phyloP scores from a whole-genome alignment of 1,140 invertebrate species.

The Drosophila prosaltans region DNA sequence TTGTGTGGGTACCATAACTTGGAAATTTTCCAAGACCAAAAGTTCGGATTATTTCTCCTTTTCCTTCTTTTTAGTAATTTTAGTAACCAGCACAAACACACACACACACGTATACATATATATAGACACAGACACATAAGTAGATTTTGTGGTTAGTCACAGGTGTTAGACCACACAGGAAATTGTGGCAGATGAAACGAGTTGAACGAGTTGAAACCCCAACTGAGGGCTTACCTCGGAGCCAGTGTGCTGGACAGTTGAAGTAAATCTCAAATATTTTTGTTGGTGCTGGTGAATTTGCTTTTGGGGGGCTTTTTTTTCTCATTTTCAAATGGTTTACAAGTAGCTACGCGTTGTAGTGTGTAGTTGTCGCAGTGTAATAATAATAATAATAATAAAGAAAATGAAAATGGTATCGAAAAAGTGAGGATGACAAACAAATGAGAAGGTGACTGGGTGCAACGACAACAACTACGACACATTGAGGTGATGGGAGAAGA shows the following conservation, averaged over 20 bases:
- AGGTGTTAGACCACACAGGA: constrained; percentile 19
- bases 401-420: constrained; percentile 42
- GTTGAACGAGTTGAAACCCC: constrained; percentile 15
- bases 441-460: not conserved
- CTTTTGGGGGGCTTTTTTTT: not conserved
- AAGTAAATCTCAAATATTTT: constrained; percentile 4
- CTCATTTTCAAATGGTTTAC: constrained; percentile 28
- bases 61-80: constrained; percentile 43
- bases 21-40: constrained; percentile 34
- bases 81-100: constrained; percentile 42
- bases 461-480: constrained; percentile 37
- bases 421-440: constrained; percentile 11
- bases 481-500: constrained; percentile 10
- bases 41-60: constrained; percentile 17
- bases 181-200: constrained; percentile 1
- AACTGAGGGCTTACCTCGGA: constrained; percentile 33
- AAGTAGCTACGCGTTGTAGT: constrained; percentile 57
- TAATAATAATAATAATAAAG: constrained; percentile 15
- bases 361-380: constrained; percentile 35
- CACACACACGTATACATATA: constrained; percentile 1
- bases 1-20: constrained; percentile 18
- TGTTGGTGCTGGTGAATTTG: constrained; percentile 21
- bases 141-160: constrained; percentile 20
- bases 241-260: constrained; percentile 5
- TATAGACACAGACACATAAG: constrained; percentile 2